These are phyloP conservation scores for Asteroscopus sphinx DNA, from an alignment of 2,888 invertebrate genomes.

Conservation along the genomic window DNA sequence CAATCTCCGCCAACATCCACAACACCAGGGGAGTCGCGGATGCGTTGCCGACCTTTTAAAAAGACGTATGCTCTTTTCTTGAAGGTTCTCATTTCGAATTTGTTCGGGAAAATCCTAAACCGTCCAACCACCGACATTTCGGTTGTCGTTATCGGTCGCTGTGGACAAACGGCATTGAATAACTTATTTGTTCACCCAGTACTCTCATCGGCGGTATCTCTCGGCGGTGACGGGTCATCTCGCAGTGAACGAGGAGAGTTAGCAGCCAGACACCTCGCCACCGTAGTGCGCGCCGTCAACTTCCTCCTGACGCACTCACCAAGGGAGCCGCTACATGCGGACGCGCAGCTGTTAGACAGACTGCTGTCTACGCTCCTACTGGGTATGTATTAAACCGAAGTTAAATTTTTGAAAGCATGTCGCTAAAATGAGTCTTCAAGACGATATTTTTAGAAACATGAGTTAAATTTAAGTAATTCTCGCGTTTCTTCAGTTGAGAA, in stretches of 20 bases:
- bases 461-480: no score
- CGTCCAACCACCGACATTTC: no score
- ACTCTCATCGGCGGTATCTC: conserved; percentile 75
- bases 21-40: no score
- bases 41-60: no score
- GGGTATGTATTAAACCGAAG: conserved; percentile 70
- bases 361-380: conserved; percentile 86
- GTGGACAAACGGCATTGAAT: not conserved
- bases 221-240: conserved; percentile 69
- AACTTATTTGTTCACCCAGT: conserved; percentile 60
- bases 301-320: conserved; percentile 76
- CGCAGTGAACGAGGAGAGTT: conserved; percentile 79
- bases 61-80: no score
- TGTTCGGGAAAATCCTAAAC: no score
- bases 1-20: no score
- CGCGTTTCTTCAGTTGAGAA: no score
- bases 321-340: conserved; percentile 71
- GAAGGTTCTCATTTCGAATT: no score
- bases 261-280: conserved; percentile 86
- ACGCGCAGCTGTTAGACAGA: conserved; percentile 80
- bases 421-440: no score
- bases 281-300: conserved; percentile 85
- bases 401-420: no score
- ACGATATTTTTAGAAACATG: no score
- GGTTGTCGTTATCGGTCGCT: not conserved